These are phyloP conservation scores for Tipula lateralis DNA, from an alignment of 2,888 invertebrate species.

Conservation along the genomic window DNA sequence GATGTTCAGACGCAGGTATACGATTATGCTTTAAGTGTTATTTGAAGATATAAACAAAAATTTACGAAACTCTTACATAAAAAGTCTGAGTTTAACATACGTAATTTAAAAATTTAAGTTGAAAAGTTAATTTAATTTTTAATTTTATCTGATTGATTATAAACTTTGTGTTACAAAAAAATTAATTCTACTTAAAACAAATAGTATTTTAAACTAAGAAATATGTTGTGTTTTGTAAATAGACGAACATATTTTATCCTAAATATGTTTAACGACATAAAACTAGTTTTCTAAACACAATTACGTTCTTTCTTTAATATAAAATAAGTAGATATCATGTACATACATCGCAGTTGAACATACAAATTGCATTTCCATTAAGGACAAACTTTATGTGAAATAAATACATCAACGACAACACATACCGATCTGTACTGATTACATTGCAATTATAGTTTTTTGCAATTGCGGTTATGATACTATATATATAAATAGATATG, in stretches of 20 bases:
- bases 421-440: not conserved
- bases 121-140: too few species aligned
- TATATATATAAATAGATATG: not conserved
- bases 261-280: not conserved
- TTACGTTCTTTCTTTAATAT: not conserved
- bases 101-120: too few species aligned
- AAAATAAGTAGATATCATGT: not conserved
- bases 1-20: too few species aligned
- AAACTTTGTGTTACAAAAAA: too few species aligned
- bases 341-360: not conserved
- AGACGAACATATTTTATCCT: not conserved
- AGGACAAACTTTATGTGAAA: not conserved
- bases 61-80: too few species aligned
- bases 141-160: too few species aligned
- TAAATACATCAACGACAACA: not conserved
- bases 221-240: not conserved
- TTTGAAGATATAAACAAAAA: too few species aligned
- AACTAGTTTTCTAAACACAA: not conserved
- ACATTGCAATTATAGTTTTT: not conserved
- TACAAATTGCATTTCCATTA: not conserved
- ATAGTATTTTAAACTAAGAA: too few species aligned
- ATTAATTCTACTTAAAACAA: too few species aligned
- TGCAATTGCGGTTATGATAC: not conserved
- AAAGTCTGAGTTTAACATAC: too few species aligned
- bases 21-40: too few species aligned